Evolutionary conservation across 2,888 invertebrate genomes (phyloP).

Genomic region (Margaritifera margaritifera): DNA sequence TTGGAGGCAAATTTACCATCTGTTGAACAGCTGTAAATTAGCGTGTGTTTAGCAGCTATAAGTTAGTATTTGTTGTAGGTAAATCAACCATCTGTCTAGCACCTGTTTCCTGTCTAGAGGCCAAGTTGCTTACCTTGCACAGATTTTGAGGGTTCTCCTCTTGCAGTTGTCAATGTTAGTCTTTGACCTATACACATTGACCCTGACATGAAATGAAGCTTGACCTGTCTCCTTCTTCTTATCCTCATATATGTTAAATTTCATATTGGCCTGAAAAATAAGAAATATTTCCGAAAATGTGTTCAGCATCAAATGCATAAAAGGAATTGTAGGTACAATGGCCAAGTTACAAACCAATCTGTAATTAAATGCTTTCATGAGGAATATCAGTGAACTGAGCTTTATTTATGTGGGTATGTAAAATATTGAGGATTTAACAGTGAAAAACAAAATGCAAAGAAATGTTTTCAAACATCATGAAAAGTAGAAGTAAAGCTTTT

Average conservation of each 20-base stretch:
- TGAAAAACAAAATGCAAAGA: not conserved
- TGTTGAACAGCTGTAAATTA: too few species aligned
- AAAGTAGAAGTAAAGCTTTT: not conserved
- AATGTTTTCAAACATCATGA: not conserved
- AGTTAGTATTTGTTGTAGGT: not conserved
- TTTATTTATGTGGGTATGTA: too few species aligned
- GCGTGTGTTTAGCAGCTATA: too few species aligned
- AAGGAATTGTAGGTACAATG: not conserved
- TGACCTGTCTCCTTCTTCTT: constrained; percentile 34
- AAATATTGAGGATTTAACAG: too few species aligned
- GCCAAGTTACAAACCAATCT: too few species aligned
- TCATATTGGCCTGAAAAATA: constrained; percentile 53
- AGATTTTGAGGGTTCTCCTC: constrained; percentile 51
- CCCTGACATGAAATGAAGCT: constrained; percentile 43
- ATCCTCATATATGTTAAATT: constrained; percentile 53
- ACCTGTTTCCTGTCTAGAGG: not conserved
- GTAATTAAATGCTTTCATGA: too few species aligned
- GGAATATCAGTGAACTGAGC: too few species aligned
- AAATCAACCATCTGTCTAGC: not conserved
- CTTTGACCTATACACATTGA: constrained; percentile 31
- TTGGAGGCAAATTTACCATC: too few species aligned
- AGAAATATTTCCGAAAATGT: too few species aligned
- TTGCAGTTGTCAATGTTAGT: constrained; percentile 45
- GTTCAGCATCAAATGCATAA: not conserved
- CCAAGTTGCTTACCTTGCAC: constrained; percentile 49